phyloP scores from a whole-genome alignment of 1,140 invertebrate genomes.

The Pogonomyrmex californicus region DNA sequence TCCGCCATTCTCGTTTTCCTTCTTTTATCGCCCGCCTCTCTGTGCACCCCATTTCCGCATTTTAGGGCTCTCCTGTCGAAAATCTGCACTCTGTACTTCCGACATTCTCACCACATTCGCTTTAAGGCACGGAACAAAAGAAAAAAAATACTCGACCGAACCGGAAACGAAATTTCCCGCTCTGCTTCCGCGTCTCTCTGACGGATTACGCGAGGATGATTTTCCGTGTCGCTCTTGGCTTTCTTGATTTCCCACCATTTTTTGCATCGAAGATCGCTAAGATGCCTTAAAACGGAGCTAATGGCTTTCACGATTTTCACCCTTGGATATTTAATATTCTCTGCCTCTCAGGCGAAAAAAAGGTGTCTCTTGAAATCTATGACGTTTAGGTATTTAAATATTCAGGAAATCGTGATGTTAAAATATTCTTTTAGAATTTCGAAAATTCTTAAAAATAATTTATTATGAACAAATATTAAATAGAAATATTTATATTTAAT shows the following conservation, averaged over 20 bases:
- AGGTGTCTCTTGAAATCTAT: not conserved
- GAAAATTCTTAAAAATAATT: not conserved
- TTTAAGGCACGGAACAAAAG: constrained; percentile 52
- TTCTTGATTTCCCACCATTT: not conserved
- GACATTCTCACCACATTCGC: constrained; percentile 19
- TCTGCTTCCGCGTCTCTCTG: constrained; percentile 13
- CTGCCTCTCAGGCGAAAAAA: not conserved
- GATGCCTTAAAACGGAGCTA: not conserved
- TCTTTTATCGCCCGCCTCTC: constrained; percentile 33
- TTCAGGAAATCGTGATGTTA: not conserved
- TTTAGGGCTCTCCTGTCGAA: constrained; percentile 49
- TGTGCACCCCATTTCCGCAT: constrained; percentile 61
- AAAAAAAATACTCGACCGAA: constrained; percentile 53
- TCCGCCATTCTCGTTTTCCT: constrained; percentile 13
- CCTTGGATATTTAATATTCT: constrained; percentile 29
- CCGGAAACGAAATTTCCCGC: constrained; percentile 47
- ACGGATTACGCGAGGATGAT: constrained; percentile 28
- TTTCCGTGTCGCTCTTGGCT: constrained; percentile 1
- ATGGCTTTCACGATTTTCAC: not conserved
- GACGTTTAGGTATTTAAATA: not conserved
- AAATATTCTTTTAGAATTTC: not conserved
- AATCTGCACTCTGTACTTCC: constrained; percentile 68
- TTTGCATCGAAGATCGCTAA: not conserved
- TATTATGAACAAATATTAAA: not conserved
- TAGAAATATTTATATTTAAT: not conserved